A percentile compares a stretch with the other conserved stretches of the same genome.
Evolutionary conservation across 1,140 invertebrate species (phyloP).

Genomic region (Reticulitermes speratus): DNA sequence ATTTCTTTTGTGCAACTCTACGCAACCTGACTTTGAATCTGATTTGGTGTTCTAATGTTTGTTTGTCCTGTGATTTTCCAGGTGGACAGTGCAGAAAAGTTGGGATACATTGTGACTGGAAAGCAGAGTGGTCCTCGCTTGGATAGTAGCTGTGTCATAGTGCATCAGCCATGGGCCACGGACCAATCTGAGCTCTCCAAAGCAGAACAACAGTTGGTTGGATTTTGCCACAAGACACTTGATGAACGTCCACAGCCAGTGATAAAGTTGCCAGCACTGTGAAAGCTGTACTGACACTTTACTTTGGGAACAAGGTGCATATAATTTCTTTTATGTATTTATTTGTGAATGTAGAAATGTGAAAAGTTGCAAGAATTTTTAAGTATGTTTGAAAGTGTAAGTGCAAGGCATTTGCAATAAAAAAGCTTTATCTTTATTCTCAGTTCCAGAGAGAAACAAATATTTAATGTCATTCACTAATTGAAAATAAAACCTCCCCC

Average conservation of each 20-base stretch:
- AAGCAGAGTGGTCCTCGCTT: neutral
- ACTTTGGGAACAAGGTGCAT: neutral
- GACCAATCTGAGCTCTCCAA: neutral
- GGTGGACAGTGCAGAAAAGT: constrained; percentile 22
- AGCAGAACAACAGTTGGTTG: neutral
- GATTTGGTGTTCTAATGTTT: too few species aligned
- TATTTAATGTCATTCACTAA: too few species aligned
- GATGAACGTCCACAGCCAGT: neutral
- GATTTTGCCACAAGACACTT: constrained; percentile 21
- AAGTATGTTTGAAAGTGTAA: too few species aligned
- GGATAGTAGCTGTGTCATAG: constrained; percentile 3
- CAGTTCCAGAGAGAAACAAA: too few species aligned
- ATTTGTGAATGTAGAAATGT: too few species aligned
- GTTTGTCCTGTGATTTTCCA: neutral
- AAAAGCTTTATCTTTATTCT: too few species aligned
- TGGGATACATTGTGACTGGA: neutral
- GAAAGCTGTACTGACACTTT: neutral
- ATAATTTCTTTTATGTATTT: neutral
- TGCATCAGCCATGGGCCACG: constrained; percentile 14
- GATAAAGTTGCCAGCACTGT: constrained; percentile 11
- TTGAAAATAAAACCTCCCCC: too few species aligned
- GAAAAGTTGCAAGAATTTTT: too few species aligned
- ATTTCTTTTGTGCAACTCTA: too few species aligned
- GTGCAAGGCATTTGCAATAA: too few species aligned
- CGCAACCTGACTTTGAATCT: too few species aligned